A percentile compares a stretch with the other conserved stretches of the same genome.
phyloP scores from a whole-genome alignment of 2,113 vertebrate genomes.

The Apteryx mantelli region DNA sequence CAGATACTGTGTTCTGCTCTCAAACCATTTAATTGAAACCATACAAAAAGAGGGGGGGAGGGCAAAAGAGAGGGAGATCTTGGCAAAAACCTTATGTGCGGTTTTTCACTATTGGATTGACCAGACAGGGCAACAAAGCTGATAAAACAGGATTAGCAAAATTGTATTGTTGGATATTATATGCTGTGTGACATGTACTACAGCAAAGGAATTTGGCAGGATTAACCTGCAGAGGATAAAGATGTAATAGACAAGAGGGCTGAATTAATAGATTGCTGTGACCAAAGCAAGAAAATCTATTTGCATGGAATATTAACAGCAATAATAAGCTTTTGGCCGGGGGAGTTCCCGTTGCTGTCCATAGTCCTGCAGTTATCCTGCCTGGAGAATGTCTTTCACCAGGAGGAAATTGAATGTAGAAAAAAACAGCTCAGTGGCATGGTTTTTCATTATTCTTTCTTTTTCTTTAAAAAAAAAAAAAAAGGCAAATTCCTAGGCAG shows the following conservation, averaged over 20 bases:
- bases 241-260: slow-evolving; percentile 77
- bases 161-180: slow-evolving; percentile 82
- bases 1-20: slow-evolving; percentile 76
- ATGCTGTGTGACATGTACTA: slow-evolving; percentile 79
- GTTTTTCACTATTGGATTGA: slow-evolving; percentile 80
- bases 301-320: slow-evolving; percentile 70
- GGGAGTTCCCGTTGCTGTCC: neutral
- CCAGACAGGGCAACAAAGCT: slow-evolving; percentile 84
- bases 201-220: slow-evolving; percentile 82
- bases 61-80: slow-evolving; percentile 55
- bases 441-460: neutral
- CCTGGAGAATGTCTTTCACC: neutral
- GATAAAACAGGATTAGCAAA: slow-evolving; percentile 85
- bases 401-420: fast-evolving
- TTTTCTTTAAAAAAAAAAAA: neutral
- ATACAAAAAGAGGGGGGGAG: slow-evolving; percentile 10
- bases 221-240: slow-evolving; percentile 82
- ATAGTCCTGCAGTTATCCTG: neutral
- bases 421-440: neutral
- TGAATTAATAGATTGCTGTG: slow-evolving; percentile 81
- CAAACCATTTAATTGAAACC: slow-evolving; percentile 82
- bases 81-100: slow-evolving; percentile 74
- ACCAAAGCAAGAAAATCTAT: slow-evolving; percentile 72
- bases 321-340: slow-evolving; percentile 36
- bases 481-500: neutral